Conservation (phyloP, 2,113 vertebrate genomes). For the Meriones unguiculatus region DNA sequence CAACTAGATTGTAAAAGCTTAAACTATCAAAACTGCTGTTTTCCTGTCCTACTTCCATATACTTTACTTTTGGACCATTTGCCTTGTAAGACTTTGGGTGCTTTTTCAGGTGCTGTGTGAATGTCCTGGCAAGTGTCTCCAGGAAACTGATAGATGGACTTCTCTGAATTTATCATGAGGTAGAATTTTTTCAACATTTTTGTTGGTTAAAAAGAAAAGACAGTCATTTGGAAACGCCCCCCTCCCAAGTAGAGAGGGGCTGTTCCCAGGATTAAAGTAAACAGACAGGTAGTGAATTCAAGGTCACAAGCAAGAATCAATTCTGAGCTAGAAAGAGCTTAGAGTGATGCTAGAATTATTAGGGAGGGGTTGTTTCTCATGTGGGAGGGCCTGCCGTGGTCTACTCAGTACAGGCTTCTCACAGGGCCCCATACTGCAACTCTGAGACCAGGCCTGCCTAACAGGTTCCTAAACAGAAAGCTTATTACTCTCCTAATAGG, state of each 20-base stretch:
- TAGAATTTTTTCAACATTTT: constrained; percentile 3
- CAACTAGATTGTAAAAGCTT: not conserved
- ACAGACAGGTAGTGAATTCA: not conserved
- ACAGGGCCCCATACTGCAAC: not conserved
- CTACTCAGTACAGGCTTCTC: not conserved
- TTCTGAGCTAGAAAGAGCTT: not conserved
- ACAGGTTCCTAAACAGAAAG: not conserved
- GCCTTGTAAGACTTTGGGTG: not conserved
- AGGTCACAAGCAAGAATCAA: not conserved
- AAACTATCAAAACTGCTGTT: not conserved
- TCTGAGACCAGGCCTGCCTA: not conserved
- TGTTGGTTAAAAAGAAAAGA: not conserved
- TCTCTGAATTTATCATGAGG: not conserved
- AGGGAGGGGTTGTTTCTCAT: not conserved
- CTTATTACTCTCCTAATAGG: not conserved
- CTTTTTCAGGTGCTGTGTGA: not conserved
- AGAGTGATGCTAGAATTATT: not conserved
- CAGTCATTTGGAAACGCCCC: not conserved
- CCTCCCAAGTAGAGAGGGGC: not conserved
- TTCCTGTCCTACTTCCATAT: not conserved
- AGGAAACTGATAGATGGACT: not conserved
- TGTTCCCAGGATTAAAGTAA: not conserved
- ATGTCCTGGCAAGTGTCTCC: not conserved
- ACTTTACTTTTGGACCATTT: not conserved
- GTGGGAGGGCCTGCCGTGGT: not conserved